phyloP scores from a whole-genome alignment of 1,140 invertebrate genomes.

The Bombus difficillimus region DNA sequence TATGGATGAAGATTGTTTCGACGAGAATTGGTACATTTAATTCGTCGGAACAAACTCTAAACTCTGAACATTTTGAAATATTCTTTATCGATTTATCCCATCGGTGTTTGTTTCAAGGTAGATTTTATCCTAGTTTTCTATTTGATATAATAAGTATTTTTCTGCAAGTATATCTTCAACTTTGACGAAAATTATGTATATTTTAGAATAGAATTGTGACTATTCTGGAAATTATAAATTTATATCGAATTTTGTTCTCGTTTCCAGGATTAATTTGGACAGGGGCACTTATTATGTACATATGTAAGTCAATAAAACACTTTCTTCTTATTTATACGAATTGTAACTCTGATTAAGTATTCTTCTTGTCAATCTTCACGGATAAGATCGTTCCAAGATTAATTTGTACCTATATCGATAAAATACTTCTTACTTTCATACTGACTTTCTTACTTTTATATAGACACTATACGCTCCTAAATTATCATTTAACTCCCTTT shows the following conservation, averaged over 20 bases:
- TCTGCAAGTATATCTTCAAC: no score
- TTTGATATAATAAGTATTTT: background rate
- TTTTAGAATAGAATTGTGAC: no score
- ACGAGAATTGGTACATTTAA: no score
- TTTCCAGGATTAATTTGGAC: background rate
- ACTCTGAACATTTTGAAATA: background rate
- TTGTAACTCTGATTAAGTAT: no score
- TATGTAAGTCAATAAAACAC: background rate
- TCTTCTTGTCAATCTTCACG: no score
- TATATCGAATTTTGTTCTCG: background rate
- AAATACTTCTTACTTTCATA: background rate
- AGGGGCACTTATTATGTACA: no score
- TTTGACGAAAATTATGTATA: background rate
- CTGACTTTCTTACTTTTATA: background rate
- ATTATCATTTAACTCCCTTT: background rate
- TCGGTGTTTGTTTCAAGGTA: background rate
- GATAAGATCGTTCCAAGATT: no score
- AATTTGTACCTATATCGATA: no score
- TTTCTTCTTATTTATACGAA: background rate
- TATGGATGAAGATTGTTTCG: background rate
- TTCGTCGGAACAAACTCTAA: no score
- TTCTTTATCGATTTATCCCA: background rate
- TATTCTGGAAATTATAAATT: background rate
- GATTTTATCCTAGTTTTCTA: background rate
- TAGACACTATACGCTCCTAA: background rate